Conservation (phyloP, 2,113 vertebrate genomes). For the Chunga burmeisteri region DNA sequence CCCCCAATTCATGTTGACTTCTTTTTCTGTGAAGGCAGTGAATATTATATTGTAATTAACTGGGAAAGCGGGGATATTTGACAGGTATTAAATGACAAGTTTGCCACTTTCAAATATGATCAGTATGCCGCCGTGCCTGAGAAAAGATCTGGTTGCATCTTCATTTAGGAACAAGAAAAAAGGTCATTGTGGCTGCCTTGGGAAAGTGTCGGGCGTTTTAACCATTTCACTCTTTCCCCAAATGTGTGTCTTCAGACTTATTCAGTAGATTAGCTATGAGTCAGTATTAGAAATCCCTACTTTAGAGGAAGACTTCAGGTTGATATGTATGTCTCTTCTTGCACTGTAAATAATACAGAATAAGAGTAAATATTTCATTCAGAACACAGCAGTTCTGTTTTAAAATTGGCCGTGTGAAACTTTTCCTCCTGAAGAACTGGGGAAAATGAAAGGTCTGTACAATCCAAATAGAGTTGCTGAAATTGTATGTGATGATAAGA, state of each 20-base stretch:
- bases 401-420: not conserved
- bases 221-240: not conserved
- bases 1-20: not conserved
- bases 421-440: not conserved
- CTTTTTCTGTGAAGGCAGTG: not conserved
- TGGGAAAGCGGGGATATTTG: not conserved
- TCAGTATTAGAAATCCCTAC: not conserved
- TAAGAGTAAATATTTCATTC: not conserved
- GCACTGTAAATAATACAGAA: not conserved
- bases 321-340: not conserved
- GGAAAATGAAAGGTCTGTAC: not conserved
- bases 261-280: not conserved
- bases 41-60: conserved; percentile 15
- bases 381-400: not conserved
- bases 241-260: not conserved
- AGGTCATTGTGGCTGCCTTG: not conserved
- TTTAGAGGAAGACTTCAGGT: not conserved
- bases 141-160: not conserved
- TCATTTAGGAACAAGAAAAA: not conserved
- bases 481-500: not conserved
- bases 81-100: not conserved
- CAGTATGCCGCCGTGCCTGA: not conserved
- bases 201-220: not conserved
- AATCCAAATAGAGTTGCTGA: not conserved
- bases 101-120: not conserved